Evolutionary conservation across 2,113 vertebrate species (phyloP).

Genomic region (Salvelinus fontinalis): DNA sequence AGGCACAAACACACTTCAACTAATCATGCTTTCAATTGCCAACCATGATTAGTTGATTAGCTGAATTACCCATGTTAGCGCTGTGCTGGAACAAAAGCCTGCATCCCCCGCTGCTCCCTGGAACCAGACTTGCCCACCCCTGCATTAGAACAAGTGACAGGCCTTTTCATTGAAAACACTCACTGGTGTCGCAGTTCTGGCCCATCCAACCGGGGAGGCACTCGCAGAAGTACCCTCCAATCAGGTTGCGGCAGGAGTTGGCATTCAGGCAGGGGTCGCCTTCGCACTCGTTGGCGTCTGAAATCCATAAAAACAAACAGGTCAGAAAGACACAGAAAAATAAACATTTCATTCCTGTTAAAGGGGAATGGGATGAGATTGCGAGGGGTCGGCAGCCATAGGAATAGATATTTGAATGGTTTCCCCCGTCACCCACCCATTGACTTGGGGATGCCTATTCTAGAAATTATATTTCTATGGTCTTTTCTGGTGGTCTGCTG

Average conservation of each 20-base stretch:
- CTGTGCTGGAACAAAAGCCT: too few species aligned
- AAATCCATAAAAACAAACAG: constrained; percentile 44
- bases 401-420: too few species aligned
- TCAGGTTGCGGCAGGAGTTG: constrained; percentile 95
- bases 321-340: neutral
- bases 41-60: too few species aligned
- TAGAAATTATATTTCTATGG: constrained; percentile 8
- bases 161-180: constrained; percentile 87
- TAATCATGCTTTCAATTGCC: too few species aligned
- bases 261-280: constrained; percentile 92
- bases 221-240: constrained; percentile 96
- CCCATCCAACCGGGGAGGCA: constrained; percentile 92
- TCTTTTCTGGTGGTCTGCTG: constrained; percentile 20
- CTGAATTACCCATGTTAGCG: too few species aligned
- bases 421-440: too few species aligned
- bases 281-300: constrained; percentile 95
- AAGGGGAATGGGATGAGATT: neutral
- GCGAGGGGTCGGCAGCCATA: neutral
- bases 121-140: too few species aligned
- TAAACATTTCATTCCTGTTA: too few species aligned
- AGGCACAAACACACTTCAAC: too few species aligned
- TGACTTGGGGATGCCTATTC: too few species aligned
- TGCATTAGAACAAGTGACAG: constrained; percentile 72
- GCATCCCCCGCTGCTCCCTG: neutral
- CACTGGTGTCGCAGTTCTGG: constrained; percentile 94